Conservation (phyloP, 2,113 vertebrate species). For the Oostethus manadensis region DNA sequence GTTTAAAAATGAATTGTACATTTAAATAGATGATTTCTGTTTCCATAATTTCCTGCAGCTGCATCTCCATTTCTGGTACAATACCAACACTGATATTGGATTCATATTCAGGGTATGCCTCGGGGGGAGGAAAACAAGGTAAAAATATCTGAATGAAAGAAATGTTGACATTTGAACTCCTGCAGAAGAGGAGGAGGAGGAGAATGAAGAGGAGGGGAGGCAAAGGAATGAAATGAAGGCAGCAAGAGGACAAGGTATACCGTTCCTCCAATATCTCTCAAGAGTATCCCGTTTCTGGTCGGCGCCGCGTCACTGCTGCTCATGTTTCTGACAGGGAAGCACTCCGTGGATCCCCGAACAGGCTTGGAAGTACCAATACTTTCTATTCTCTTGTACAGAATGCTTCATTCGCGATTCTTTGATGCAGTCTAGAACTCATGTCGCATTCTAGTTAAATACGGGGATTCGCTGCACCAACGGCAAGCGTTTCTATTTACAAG, state of each 20-base stretch:
- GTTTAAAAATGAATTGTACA: too few relatives aligned
- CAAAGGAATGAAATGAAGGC: slow-evolving; percentile 23
- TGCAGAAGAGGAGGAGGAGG: slow-evolving; percentile 12
- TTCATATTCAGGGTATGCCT: slow-evolving; percentile 1
- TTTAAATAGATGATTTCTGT: too few relatives aligned
- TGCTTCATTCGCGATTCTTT: neutral
- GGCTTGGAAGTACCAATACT: neutral
- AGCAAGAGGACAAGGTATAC: slow-evolving; percentile 29
- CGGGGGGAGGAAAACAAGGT: slow-evolving; percentile 6
- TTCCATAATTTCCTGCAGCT: neutral
- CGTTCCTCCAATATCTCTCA: slow-evolving; percentile 42
- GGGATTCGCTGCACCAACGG: neutral
- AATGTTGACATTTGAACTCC: slow-evolving; percentile 46
- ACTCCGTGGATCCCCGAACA: slow-evolving; percentile 16
- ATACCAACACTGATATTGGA: neutral
- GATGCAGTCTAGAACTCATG: neutral
- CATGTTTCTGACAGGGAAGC: slow-evolving; percentile 46
- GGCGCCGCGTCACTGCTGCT: slow-evolving; percentile 42
- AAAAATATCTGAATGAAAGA: slow-evolving; percentile 28
- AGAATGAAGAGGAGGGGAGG: slow-evolving; percentile 7
- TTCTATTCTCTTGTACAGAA: slow-evolving; percentile 4
- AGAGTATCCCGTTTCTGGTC: slow-evolving; percentile 57
- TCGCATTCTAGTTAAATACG: neutral
- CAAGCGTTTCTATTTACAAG: slow-evolving; percentile 9
- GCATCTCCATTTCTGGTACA: neutral